Evolutionary conservation across 1,140 invertebrate genomes (phyloP), one percentile per base, ranked within the genome.

Genomic region (Schmidtea mediterranea): DNA sequence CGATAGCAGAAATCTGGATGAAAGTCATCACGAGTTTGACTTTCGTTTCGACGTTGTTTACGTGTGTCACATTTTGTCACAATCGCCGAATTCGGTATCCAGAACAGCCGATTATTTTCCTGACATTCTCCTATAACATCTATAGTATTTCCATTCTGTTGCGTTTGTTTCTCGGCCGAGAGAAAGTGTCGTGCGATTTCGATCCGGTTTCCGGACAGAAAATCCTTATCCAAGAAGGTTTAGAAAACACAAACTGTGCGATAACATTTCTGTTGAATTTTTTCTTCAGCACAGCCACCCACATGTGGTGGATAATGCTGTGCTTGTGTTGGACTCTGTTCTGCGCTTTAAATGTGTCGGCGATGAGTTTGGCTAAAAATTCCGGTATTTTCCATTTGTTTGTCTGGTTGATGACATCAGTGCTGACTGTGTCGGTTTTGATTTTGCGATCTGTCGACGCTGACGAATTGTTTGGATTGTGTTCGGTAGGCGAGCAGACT

Each of bases 61-160:
- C 66, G 8, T 55, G 67, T 3, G 48, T 68, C 9, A 63, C 65
- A 6, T 66, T 63, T 53, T 49, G 67, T 22, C 62, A 77, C 10
- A 68, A 74, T 51, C 73, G 75, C 18, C 83, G 58, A 83, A 81
- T 97, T 66, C 75, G 80, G 23, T 97, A 95, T 69, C 92, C 92
- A 1, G 87, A 95, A 65, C 70, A 87, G 52, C 86, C 89, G 0
- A 94, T 98, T 52, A 87, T 97, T 53, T 94, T 92, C 65, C 69
- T 98, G 49, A 83, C 84, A 16, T 74, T 92, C 15, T 97, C 89
- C 62, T 94, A 92, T 64, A 70, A 89, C 41, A 80, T 92, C 72
- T 83, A 94, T 23, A 81, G 83, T 43, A 67, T 81, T 53, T 79
- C 79, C 23, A 97, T 90, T 66, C 75, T 92, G 23, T 75, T 87